Percentiles rank a stretch among this genome's conserved stretches.
These are phyloP conservation scores for Epizoanthus illoricatus DNA, from an alignment of 92 coral and sea anemone species.

Conservation along the genomic window DNA sequence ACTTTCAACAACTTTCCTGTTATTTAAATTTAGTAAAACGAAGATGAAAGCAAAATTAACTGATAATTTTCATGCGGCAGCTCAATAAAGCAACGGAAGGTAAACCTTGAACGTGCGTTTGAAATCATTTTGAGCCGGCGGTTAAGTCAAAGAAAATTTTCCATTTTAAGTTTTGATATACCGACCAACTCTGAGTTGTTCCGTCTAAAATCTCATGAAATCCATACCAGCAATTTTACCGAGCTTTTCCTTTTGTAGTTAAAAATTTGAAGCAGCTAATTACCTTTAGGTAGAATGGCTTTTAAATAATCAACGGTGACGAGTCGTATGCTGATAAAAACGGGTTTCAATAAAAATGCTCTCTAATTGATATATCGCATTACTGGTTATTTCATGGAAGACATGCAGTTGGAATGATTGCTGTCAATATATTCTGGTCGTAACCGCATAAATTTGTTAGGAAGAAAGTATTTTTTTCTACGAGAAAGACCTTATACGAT, in stretches of 20 bases:
- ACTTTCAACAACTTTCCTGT: no score
- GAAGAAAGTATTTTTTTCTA: background rate
- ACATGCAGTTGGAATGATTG: background rate
- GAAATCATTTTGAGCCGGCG: no score
- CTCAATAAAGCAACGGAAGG: no score
- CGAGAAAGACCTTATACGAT: background rate
- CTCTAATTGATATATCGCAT: conserved; percentile 13
- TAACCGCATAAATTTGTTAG: conserved; percentile 1
- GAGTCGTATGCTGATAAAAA: background rate
- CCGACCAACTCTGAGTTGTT: no score
- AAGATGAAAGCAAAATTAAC: no score
- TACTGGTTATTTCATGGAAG: background rate
- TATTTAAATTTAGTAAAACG: no score
- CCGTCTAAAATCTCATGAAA: background rate
- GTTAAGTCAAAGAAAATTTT: no score
- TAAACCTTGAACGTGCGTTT: no score
- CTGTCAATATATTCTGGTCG: background rate
- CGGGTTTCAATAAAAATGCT: background rate
- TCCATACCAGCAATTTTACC: background rate
- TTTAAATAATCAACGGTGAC: conserved; percentile 4
- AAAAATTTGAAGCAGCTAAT: background rate
- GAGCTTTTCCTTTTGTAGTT: background rate
- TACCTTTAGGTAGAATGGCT: background rate
- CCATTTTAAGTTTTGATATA: no score
- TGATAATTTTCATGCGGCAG: no score